phyloP scores from a whole-genome alignment of 2,888 invertebrate genomes.

The Allolobophora icterica region DNA sequence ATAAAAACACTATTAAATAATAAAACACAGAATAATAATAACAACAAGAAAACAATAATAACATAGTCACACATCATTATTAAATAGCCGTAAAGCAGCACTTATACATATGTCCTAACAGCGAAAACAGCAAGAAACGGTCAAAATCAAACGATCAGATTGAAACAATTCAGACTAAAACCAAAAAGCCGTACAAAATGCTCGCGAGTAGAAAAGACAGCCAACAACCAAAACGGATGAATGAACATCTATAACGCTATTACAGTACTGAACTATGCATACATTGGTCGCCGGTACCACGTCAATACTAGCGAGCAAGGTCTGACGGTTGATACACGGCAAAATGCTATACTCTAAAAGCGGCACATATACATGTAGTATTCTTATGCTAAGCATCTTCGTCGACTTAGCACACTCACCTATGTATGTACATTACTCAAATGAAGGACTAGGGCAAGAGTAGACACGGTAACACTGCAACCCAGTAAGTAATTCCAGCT shows the following conservation, averaged over 20 bases:
- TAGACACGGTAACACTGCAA: background rate
- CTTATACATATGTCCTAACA: background rate
- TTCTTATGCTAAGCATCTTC: background rate
- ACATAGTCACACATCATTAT: background rate
- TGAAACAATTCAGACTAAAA: constrained; percentile 3
- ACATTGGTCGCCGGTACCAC: background rate
- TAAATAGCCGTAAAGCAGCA: background rate
- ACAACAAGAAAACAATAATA: background rate
- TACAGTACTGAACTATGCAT: too few relatives aligned
- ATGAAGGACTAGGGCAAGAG: background rate
- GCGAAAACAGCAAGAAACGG: background rate
- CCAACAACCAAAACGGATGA: background rate
- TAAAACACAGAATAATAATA: background rate
- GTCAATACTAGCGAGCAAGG: background rate
- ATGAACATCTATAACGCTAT: background rate
- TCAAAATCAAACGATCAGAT: background rate
- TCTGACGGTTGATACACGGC: too few relatives aligned
- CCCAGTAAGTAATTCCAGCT: background rate
- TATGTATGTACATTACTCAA: background rate
- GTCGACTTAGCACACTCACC: background rate
- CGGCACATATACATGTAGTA: background rate
- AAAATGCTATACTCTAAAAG: background rate
- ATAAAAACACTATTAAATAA: background rate
- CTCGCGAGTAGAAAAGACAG: constrained; percentile 5
- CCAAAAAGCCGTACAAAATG: background rate